Conservation (phyloP, 2,888 invertebrate genomes). For the Andricus quercusramuli region DNA sequence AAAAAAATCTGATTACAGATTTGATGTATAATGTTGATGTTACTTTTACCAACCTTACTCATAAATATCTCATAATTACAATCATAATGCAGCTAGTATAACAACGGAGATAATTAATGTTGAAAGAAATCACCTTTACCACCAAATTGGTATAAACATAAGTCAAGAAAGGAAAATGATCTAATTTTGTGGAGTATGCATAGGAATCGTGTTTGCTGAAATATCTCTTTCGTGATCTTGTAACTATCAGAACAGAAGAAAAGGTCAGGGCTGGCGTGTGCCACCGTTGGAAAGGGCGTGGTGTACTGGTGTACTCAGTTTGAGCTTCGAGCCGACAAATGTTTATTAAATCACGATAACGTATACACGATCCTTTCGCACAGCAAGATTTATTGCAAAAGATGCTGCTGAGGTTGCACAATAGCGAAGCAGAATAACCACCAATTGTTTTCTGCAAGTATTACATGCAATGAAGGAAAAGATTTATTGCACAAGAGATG, state of each 20-base stretch:
- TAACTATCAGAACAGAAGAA: slow-evolving; percentile 46
- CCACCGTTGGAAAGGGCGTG: slow-evolving; percentile 59
- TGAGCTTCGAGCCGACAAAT: slow-evolving; percentile 22
- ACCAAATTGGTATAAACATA: background rate
- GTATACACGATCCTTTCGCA: slow-evolving; percentile 37
- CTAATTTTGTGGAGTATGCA: slow-evolving; percentile 9
- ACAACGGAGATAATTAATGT: slow-evolving; percentile 16
- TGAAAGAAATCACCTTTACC: slow-evolving; percentile 1
- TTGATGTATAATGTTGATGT: too few relatives aligned
- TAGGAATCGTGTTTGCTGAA: slow-evolving; percentile 17
- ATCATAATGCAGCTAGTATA: background rate
- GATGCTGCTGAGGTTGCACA: slow-evolving; percentile 39
- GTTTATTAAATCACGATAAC: slow-evolving; percentile 39
- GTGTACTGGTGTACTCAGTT: slow-evolving; percentile 49
- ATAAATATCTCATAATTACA: too few relatives aligned
- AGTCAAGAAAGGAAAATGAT: slow-evolving; percentile 7
- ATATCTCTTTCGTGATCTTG: slow-evolving; percentile 46
- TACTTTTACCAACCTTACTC: too few relatives aligned
- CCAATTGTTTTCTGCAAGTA: slow-evolving; percentile 26
- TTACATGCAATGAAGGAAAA: slow-evolving; percentile 14
- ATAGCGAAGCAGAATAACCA: slow-evolving; percentile 23
- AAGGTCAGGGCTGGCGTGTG: slow-evolving; percentile 66
- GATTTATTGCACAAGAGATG: slow-evolving; percentile 18
- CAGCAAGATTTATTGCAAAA: slow-evolving; percentile 36
- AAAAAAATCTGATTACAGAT: too few relatives aligned